A percentile compares a stretch with the other conserved stretches of the same genome.
Evolutionary conservation across 2,113 vertebrate species (phyloP).

Genomic region (Chloroceryle aenea): DNA sequence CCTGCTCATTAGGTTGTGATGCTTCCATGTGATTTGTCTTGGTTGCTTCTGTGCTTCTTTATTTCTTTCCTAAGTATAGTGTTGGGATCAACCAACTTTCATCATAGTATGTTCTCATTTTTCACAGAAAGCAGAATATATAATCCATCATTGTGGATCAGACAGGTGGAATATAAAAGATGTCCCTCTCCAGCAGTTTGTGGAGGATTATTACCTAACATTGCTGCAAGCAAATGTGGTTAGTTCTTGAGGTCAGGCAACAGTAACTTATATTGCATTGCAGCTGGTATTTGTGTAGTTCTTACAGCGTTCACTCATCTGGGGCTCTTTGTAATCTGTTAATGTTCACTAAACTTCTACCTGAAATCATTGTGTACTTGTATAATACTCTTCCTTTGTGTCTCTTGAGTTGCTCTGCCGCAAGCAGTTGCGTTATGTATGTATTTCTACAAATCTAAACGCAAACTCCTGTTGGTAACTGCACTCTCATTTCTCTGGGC

Average conservation of each 20-base stretch:
- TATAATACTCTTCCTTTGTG: accelerated
- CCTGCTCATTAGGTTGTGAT: neutral
- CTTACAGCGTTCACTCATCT: neutral
- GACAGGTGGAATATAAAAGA: neutral
- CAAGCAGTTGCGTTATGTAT: neutral
- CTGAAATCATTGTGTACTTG: neutral
- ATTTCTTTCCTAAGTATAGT: neutral
- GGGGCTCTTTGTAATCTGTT: neutral
- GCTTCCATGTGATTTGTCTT: neutral
- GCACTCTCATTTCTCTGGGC: neutral
- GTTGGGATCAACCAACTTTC: neutral
- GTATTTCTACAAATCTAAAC: neutral
- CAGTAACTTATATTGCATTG: neutral
- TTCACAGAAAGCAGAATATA: neutral
- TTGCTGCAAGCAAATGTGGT: neutral
- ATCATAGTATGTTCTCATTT: neutral
- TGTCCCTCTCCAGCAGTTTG: neutral
- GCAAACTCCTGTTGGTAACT: neutral
- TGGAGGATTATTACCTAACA: neutral
- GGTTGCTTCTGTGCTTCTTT: neutral
- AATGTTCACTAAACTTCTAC: neutral
- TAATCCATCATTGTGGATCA: neutral
- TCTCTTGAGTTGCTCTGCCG: neutral
- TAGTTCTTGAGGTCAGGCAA: neutral
- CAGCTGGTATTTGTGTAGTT: neutral